Base-by-base conservation (phyloP, 2,113 vertebrate species). In the Semnornis frantzii region DNA sequence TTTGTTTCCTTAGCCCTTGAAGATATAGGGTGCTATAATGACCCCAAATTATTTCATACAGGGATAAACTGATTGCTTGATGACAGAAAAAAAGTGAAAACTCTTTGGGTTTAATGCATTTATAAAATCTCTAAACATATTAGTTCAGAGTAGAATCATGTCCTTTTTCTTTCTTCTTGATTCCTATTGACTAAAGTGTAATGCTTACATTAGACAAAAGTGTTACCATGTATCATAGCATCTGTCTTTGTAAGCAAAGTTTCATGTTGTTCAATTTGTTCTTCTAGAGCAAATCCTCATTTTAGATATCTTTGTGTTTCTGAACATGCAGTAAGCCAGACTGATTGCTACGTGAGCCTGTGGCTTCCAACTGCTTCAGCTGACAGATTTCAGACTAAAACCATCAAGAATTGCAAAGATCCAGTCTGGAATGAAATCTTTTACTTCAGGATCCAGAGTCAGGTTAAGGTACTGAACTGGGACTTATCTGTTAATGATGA, bases 401-500 rank as follows among this genome's bases (percentile, higher is more conserved):
- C 97, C 4, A 70, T 98, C 46, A 59, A 93, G n/a, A 98, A 98
- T 33, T 98, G 83, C 57, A 96, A 95, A 90, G 96, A 97, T 63
- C 98, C 98, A 14, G 96, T 97, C 58, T 99, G 98, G 98, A 98
- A 99, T 13, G 98, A 99, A 94, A 98, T 93, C 10, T 99, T 99
- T 92, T 96, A 85, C 71, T 99, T 98, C 91, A 98, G 97, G 78
- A 96, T 98, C 73, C 98, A 98, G 80, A 96, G 94, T 83, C 96
- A 97, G 66, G 97, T 98, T 57, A 99, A 99, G 98, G 98, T 99
- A 97, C 84, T 93, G 44, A 82, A 28, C 42, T 74, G 24, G 14
- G 42, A 68, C 18, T 82, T 88, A 27, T 6, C 15, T 58, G 42
- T 18, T 70, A 42, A 39, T n/a, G 24, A 2, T 48, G 28, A 84